Conservation (phyloP, 37 sponge, comb jelly and placozoan genomes). For the Ianthella basta region DNA sequence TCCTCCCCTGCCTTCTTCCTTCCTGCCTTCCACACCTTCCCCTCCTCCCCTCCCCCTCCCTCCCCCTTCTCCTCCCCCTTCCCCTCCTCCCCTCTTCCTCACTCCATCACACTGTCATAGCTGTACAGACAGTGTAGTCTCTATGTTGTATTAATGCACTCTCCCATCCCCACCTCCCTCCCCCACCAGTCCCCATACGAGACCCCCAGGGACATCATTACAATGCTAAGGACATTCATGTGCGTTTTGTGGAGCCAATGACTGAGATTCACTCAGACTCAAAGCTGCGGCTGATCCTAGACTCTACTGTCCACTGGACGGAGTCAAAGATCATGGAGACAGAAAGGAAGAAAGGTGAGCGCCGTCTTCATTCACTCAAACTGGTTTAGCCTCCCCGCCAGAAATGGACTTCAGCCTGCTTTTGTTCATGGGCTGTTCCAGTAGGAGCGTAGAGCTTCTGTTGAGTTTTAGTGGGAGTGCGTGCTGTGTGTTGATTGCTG, state of each 20-base stretch:
- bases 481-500: too few species aligned
- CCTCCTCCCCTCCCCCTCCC: too few species aligned
- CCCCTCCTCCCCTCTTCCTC: background rate
- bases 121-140: background rate
- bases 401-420: too few species aligned
- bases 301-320: constrained; percentile 38
- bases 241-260: constrained; percentile 66
- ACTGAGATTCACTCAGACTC: constrained; percentile 35
- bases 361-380: background rate
- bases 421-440: too few species aligned
- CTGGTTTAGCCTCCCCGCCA: background rate
- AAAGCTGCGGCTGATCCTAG: constrained; percentile 50
- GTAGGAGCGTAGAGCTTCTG: too few species aligned
- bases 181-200: constrained; percentile 50
- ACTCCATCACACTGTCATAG: too few species aligned
- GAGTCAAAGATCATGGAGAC: constrained; percentile 2
- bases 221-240: constrained; percentile 43
- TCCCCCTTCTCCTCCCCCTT: too few species aligned
- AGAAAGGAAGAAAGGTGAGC: constrained; percentile 10
- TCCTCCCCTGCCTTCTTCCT: too few species aligned
- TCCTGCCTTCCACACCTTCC: too few species aligned
- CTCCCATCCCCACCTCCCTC: too few species aligned
- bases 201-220: constrained; percentile 71
- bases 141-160: too few species aligned
- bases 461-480: too few species aligned